Evolutionary conservation across 1,140 invertebrate genomes (phyloP).

Genomic region (Ladona fulva): DNA sequence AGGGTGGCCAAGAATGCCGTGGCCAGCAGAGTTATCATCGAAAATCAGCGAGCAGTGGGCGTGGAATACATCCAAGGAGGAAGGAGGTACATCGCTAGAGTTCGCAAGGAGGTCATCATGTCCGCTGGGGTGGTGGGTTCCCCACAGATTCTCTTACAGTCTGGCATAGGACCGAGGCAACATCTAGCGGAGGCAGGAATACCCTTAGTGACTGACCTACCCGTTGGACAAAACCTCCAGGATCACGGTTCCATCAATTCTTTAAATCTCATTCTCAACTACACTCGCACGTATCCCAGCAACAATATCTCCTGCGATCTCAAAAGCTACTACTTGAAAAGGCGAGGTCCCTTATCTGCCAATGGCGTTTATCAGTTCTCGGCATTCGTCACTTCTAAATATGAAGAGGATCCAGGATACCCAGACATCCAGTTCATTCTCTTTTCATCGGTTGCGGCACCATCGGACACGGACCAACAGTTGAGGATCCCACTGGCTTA

Average conservation of each 20-base stretch:
- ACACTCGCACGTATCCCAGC: background rate
- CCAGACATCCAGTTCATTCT: constrained; percentile 33
- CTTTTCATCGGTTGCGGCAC: background rate
- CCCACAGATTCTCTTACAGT: constrained; percentile 46
- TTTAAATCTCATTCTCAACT: background rate
- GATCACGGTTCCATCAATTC: constrained; percentile 38
- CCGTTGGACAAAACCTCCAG: constrained; percentile 63
- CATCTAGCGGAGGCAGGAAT: constrained; percentile 42
- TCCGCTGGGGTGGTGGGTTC: constrained; percentile 48
- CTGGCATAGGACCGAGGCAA: constrained; percentile 46
- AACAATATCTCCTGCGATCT: background rate
- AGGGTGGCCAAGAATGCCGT: constrained; percentile 56
- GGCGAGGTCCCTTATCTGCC: constrained; percentile 41
- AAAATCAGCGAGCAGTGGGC: constrained; percentile 43
- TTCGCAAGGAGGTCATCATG: constrained; percentile 42
- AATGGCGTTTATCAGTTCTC: constrained; percentile 34
- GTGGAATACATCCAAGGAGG: constrained; percentile 37
- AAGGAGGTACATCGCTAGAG: constrained; percentile 30
- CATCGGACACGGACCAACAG: background rate
- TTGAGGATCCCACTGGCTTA: background rate
- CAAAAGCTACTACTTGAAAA: background rate
- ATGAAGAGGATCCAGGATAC: constrained; percentile 28
- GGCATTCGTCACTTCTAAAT: constrained; percentile 32
- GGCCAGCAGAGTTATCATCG: constrained; percentile 60
- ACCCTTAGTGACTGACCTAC: constrained; percentile 42